Percentiles rank a stretch among this genome's conserved stretches.
These are phyloP conservation scores for Pipa parva DNA, from an alignment of 2,113 vertebrate genomes.

Conservation along the genomic window DNA sequence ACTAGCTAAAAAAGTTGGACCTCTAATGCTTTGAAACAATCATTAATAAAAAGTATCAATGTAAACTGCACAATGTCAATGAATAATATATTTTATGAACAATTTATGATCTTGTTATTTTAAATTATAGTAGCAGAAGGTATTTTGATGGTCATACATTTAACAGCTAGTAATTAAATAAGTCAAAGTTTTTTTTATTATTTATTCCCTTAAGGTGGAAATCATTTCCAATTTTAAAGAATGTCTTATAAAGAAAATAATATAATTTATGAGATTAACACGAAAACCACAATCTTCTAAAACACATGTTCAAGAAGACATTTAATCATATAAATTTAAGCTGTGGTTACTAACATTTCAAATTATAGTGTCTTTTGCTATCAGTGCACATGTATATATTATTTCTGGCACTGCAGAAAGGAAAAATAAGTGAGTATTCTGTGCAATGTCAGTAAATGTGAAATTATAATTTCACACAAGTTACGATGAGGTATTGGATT, in stretches of 20 bases:
- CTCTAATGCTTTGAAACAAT: no score
- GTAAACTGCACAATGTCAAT: no score
- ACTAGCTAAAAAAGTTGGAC: no score
- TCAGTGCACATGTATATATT: background rate
- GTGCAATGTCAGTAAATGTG: no score
- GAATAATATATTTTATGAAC: no score
- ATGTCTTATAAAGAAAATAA: background rate
- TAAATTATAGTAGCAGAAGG: background rate
- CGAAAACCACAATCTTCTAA: conserved; percentile 5
- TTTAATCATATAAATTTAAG: conserved; percentile 18
- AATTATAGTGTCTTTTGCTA: background rate
- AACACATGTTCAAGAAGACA: background rate
- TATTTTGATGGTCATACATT: background rate
- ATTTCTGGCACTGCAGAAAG: background rate
- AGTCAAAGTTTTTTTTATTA: no score
- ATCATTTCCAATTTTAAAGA: conserved; percentile 1
- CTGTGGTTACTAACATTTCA: conserved; percentile 1
- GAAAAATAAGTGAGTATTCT: no score
- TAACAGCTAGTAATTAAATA: no score
- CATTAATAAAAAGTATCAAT: no score
- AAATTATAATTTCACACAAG: no score
- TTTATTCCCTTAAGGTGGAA: conserved; percentile 6
- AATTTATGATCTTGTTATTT: no score
- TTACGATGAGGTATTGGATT: no score
- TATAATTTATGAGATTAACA: conserved; percentile 14